Conservation (phyloP, 1,140 invertebrate genomes). For the Aphelinus certus region DNA sequence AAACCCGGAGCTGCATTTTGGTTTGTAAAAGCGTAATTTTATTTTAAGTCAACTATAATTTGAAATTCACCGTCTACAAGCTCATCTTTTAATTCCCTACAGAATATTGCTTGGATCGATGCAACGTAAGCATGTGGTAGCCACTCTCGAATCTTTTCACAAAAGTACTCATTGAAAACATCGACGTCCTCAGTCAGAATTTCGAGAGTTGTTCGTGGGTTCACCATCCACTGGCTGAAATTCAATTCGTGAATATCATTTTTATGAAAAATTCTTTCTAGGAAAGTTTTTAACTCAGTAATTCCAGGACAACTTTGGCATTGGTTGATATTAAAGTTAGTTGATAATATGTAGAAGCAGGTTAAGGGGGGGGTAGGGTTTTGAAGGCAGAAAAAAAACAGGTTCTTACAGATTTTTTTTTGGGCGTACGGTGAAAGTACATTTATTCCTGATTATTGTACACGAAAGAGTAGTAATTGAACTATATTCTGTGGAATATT, state of each 20-base stretch:
- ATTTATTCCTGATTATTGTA: no score
- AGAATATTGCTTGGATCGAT: neutral
- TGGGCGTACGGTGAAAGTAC: no score
- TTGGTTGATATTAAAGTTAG: no score
- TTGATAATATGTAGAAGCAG: no score
- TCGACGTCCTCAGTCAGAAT: neutral
- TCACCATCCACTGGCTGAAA: neutral
- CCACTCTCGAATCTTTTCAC: neutral
- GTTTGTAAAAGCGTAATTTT: neutral
- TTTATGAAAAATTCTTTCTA: neutral
- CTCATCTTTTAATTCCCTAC: neutral
- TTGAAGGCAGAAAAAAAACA: no score
- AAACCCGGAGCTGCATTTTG: conserved; percentile 1
- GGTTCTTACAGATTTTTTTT: no score
- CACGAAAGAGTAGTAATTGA: no score
- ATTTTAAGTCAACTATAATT: neutral
- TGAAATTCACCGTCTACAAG: neutral
- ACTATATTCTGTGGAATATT: no score
- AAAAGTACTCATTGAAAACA: neutral
- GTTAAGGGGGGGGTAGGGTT: no score
- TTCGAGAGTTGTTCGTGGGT: neutral
- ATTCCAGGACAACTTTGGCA: no score
- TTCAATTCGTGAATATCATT: neutral
- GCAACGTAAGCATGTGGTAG: neutral
- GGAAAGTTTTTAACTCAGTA: neutral